Evolutionary conservation across 2,113 vertebrate genomes (phyloP).

Genomic region (Sakesphorus luctuosus): DNA sequence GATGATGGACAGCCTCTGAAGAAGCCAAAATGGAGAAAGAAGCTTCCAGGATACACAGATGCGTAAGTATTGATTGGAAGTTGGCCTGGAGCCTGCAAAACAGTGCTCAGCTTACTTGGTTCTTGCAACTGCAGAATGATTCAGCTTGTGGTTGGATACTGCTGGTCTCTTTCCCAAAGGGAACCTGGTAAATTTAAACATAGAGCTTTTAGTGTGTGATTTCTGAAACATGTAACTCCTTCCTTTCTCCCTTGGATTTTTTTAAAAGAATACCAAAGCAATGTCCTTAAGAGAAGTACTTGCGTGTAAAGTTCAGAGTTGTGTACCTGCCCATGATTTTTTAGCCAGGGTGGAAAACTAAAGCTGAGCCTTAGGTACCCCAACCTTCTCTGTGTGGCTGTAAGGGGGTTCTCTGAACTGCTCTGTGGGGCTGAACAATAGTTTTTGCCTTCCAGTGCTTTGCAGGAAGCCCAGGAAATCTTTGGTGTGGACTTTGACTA

Average conservation of each 20-base stretch:
- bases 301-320: background rate
- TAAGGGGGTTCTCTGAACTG: background rate
- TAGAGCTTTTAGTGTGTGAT: background rate
- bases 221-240: background rate
- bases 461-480: conserved; percentile 98
- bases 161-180: background rate
- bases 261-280: background rate
- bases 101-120: background rate
- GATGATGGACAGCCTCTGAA: conserved; percentile 96
- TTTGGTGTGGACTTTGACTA: conserved; percentile 98
- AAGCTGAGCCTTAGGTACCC: background rate
- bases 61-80: conserved; percentile 82
- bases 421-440: background rate
- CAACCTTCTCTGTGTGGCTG: background rate
- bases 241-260: background rate
- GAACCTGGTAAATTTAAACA: background rate
- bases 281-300: background rate
- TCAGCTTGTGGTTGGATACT: background rate
- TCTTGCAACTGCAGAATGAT: background rate
- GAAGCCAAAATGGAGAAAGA: conserved; percentile 93
- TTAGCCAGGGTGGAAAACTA: background rate
- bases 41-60: conserved; percentile 94
- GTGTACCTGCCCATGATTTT: background rate
- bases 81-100: background rate
- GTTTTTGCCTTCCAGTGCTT: conserved; percentile 79